Evolutionary conservation across 2,797 vertebrate genomes (phyloP).

Genomic region (Microctenopoma lineatum): DNA sequence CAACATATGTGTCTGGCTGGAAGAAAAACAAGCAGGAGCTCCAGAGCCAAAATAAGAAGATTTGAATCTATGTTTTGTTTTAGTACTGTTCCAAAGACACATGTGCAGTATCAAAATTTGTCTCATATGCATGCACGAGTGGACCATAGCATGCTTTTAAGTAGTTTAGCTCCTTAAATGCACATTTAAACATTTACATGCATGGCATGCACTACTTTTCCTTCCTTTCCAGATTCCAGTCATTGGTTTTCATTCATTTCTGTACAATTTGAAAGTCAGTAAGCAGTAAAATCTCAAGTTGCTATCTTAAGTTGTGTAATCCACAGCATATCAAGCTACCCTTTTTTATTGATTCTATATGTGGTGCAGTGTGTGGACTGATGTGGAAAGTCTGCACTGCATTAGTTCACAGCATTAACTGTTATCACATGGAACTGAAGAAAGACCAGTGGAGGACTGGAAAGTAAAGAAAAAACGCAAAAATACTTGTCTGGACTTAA

Average conservation of each 20-base stretch:
- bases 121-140: neutral
- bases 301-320: neutral
- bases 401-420: neutral
- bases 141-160: neutral
- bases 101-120: constrained; percentile 1
- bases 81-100: constrained; percentile 2
- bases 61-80: constrained; percentile 25
- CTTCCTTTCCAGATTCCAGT: neutral
- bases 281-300: too few relatives aligned
- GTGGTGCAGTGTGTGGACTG: neutral
- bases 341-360: neutral
- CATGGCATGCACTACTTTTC: neutral
- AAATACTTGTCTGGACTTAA: too few relatives aligned
- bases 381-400: neutral
- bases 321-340: neutral
- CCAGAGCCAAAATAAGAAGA: neutral
- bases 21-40: constrained; percentile 29
- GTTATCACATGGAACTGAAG: neutral
- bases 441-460: too few relatives aligned
- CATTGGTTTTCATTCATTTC: constrained; percentile 1
- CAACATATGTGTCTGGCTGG: constrained; percentile 39
- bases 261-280: neutral
- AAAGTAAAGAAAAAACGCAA: too few relatives aligned
- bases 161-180: too few relatives aligned
- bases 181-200: neutral